phyloP scores from a whole-genome alignment of 1,140 invertebrate genomes.

The Drosophila tsacasi region DNA sequence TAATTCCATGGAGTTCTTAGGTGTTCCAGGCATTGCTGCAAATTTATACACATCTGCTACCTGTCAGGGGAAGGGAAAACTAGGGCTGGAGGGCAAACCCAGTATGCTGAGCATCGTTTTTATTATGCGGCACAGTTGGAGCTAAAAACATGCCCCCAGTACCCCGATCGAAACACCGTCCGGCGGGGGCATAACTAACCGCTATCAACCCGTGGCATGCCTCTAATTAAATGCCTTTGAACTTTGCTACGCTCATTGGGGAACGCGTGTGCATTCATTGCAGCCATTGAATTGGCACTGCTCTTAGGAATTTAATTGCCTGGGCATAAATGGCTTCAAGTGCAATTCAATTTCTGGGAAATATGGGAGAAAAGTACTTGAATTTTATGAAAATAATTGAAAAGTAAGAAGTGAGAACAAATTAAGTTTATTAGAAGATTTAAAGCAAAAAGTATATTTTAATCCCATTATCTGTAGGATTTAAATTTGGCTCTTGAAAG shows the following conservation, averaged over 20 bases:
- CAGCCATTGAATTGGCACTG: slow-evolving; percentile 33
- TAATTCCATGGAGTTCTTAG: slow-evolving; percentile 62
- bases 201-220: slow-evolving; percentile 21
- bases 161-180: background rate
- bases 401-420: background rate
- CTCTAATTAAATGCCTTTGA: slow-evolving; percentile 58
- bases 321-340: slow-evolving; percentile 9
- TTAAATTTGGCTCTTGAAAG: background rate
- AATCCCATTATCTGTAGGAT: background rate
- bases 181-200: slow-evolving; percentile 33
- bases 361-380: background rate
- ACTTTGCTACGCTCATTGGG: slow-evolving; percentile 26
- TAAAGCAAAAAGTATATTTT: background rate
- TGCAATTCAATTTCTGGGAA: slow-evolving; percentile 4
- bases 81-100: slow-evolving; percentile 5
- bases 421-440: background rate
- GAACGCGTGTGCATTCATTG: slow-evolving; percentile 31
- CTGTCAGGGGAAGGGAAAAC: slow-evolving; percentile 5
- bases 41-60: slow-evolving; percentile 55
- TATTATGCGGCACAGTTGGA: slow-evolving; percentile 37
- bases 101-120: slow-evolving; percentile 48
- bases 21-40: slow-evolving; percentile 47
- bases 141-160: background rate
- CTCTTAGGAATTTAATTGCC: slow-evolving; percentile 36
- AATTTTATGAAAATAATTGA: background rate